Percentiles rank a stretch among this genome's conserved stretches.
Conservation (phyloP, 2,113 vertebrate species). For the Colistium nudipinnis region DNA sequence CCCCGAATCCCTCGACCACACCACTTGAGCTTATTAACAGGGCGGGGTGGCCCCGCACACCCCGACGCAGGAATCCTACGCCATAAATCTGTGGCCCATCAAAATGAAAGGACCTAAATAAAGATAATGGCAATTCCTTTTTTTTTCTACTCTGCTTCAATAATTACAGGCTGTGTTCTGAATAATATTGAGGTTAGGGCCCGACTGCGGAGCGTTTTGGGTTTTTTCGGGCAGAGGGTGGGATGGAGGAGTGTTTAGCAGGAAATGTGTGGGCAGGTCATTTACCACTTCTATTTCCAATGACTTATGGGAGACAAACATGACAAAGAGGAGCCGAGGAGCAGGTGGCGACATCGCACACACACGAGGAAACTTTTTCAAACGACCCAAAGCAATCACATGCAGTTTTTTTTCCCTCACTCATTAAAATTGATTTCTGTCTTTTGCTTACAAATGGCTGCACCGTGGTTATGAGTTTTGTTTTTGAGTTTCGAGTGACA, state of each 20-base stretch:
- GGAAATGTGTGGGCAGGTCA: conserved; percentile 75
- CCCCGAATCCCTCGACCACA: conserved; percentile 44
- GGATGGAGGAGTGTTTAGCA: conserved; percentile 61
- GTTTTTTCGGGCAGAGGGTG: conserved; percentile 58
- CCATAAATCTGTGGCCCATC: conserved; percentile 76
- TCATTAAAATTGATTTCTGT: conserved; percentile 22
- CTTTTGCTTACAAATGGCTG: conserved; percentile 6
- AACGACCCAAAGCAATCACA: not conserved
- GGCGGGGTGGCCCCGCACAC: conserved; percentile 65
- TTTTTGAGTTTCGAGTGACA: not conserved
- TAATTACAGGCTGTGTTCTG: conserved; percentile 76
- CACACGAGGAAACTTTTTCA: conserved; percentile 4
- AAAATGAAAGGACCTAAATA: conserved; percentile 78
- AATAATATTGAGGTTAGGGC: conserved; percentile 75
- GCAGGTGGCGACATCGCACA: conserved; percentile 60
- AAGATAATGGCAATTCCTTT: conserved; percentile 77
- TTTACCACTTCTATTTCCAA: conserved; percentile 70
- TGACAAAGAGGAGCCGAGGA: conserved; percentile 51
- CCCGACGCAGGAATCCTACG: conserved; percentile 69
- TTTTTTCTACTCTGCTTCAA: conserved; percentile 70
- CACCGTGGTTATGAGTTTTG: conserved; percentile 12
- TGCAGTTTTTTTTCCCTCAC: conserved; percentile 16
- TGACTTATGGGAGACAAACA: conserved; percentile 56
- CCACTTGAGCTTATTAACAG: conserved; percentile 65
- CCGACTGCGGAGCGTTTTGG: conserved; percentile 65